These are phyloP conservation scores for Acrobasis repandana DNA, from an alignment of 2,888 invertebrate genomes.

Conservation along the genomic window DNA sequence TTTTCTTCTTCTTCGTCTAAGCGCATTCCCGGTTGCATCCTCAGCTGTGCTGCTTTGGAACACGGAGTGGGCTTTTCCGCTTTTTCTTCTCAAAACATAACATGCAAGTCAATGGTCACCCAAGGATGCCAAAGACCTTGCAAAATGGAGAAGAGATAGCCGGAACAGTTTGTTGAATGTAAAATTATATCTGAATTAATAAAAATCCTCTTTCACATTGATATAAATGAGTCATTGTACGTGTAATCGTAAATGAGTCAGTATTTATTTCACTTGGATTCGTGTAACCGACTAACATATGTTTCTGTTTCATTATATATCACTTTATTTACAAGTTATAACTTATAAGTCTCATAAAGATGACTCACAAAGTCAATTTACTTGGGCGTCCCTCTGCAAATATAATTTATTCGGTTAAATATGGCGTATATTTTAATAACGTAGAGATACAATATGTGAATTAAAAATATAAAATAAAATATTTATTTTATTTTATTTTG, in stretches of 20 bases:
- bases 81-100: too few relatives aligned
- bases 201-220: not conserved
- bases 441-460: too few relatives aligned
- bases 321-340: not conserved
- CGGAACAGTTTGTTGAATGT: not conserved
- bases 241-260: constrained; percentile 13
- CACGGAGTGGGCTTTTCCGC: too few relatives aligned
- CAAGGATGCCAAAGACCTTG: too few relatives aligned
- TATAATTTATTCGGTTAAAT: not conserved
- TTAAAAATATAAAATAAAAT: too few relatives aligned
- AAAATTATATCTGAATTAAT: not conserved
- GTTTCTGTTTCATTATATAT: constrained; percentile 1
- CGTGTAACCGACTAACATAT: not conserved
- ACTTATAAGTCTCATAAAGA: not conserved
- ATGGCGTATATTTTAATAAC: not conserved
- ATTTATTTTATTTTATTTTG: too few relatives aligned
- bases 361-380: not conserved
- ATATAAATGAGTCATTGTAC: constrained; percentile 4
- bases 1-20: too few relatives aligned
- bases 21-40: too few relatives aligned
- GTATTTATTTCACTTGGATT: not conserved
- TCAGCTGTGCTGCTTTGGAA: too few relatives aligned
- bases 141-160: too few relatives aligned
- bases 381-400: constrained; percentile 1
- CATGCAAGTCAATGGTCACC: too few relatives aligned